These are phyloP conservation scores for Thunnus thynnus DNA, from an alignment of 2,113 vertebrate species.

Conservation along the genomic window DNA sequence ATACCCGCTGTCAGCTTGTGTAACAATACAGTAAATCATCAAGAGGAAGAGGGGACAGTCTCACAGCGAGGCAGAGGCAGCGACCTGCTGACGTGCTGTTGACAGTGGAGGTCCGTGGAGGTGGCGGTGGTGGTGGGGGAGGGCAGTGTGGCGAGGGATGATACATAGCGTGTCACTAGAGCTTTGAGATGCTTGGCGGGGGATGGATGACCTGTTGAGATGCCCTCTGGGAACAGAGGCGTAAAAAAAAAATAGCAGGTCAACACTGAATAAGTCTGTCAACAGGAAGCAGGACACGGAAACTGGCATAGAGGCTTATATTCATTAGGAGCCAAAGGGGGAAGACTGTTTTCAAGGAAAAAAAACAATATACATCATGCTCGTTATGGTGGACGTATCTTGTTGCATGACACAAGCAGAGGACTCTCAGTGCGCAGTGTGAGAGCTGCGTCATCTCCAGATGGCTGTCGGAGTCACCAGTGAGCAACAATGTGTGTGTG, in stretches of 20 bases:
- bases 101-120: constrained; percentile 56
- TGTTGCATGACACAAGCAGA: constrained; percentile 8
- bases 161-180: constrained; percentile 65
- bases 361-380: neutral
- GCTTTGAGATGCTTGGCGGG: constrained; percentile 14
- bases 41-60: constrained; percentile 41
- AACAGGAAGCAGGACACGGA: constrained; percentile 19
- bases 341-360: neutral
- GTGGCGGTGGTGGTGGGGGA: constrained; percentile 31
- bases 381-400: neutral
- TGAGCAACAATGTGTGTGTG: constrained; percentile 20
- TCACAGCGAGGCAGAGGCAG: constrained; percentile 8
- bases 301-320: constrained; percentile 31
- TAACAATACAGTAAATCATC: constrained; percentile 72
- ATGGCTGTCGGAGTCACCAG: constrained; percentile 70
- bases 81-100: constrained; percentile 47
- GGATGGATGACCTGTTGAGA: constrained; percentile 74
- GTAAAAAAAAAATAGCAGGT: constrained; percentile 36
- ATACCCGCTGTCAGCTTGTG: constrained; percentile 60
- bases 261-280: constrained; percentile 54
- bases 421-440: constrained; percentile 28
- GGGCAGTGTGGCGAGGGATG: constrained; percentile 32
- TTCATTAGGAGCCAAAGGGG: neutral
- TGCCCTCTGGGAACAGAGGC: constrained; percentile 42
- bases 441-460: constrained; percentile 76